Evolutionary conservation across 2,113 vertebrate genomes (phyloP).

Genomic region (Oryzias javanicus): DNA sequence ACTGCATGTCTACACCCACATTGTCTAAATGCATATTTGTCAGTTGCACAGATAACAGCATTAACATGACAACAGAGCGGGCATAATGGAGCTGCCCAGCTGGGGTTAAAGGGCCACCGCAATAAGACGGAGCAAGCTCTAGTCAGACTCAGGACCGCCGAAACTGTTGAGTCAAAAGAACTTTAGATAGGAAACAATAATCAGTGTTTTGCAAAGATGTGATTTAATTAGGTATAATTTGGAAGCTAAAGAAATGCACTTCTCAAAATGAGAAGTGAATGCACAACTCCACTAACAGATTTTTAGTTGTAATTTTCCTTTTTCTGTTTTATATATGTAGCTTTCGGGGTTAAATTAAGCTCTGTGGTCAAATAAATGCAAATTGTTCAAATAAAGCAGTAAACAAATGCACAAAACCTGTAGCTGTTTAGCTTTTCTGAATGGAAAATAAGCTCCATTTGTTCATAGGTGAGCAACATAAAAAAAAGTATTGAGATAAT

Average conservation of each 20-base stretch:
- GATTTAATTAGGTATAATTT: neutral
- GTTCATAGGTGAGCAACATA: too few species aligned
- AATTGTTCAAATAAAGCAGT: too few species aligned
- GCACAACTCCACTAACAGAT: too few species aligned
- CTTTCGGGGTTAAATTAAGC: too few species aligned
- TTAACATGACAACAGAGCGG: conserved; percentile 73
- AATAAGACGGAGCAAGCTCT: conserved; percentile 60
- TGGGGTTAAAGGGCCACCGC: conserved; percentile 65
- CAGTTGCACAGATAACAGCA: conserved; percentile 69
- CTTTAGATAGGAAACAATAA: conserved; percentile 17
- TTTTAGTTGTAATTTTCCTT: too few species aligned
- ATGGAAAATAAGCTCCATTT: too few species aligned
- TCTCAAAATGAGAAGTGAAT: too few species aligned
- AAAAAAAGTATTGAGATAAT: too few species aligned
- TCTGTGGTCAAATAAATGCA: too few species aligned
- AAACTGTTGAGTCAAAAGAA: conserved; percentile 47
- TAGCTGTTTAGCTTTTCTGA: too few species aligned
- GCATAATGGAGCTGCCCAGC: conserved; percentile 71
- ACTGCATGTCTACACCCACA: conserved; percentile 67
- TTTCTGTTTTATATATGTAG: too few species aligned
- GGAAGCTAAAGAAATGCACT: neutral
- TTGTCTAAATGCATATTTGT: conserved; percentile 72
- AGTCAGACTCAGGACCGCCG: conserved; percentile 38
- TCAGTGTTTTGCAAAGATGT: neutral
- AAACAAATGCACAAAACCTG: too few species aligned